These are phyloP conservation scores for Hemitrygon akajei DNA, from an alignment of 2,797 vertebrate genomes.

Conservation along the genomic window DNA sequence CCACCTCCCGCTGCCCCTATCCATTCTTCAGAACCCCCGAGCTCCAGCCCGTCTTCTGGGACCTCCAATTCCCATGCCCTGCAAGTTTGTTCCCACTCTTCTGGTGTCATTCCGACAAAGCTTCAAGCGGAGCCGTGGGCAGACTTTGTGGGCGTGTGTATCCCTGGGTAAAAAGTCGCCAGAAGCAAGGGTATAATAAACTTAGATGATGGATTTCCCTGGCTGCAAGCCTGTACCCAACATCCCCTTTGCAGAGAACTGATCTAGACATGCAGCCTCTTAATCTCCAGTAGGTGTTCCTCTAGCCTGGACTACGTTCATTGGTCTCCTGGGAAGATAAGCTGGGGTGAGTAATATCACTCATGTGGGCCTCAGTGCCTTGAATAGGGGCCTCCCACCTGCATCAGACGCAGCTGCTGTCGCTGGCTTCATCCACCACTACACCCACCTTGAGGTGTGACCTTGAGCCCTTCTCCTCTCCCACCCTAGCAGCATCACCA, in stretches of 20 bases:
- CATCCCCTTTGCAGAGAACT: background rate
- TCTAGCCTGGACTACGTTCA: too few species aligned
- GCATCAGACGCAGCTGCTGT: background rate
- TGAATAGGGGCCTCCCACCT: background rate
- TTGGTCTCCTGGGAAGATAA: background rate
- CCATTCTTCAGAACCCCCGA: background rate
- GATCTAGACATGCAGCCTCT: background rate
- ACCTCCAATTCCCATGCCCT: background rate
- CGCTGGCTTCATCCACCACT: background rate
- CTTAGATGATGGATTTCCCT: background rate
- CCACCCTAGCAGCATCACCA: background rate
- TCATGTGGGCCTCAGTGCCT: background rate
- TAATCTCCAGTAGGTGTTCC: background rate
- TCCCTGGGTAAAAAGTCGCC: too few species aligned
- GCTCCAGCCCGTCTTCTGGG: too few species aligned
- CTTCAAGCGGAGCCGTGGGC: too few species aligned
- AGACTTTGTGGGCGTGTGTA: too few species aligned
- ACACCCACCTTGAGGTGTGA: too few species aligned
- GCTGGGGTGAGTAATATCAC: background rate
- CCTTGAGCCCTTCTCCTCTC: background rate
- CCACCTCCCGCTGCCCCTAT: background rate
- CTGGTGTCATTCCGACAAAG: too few species aligned
- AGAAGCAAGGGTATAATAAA: too few species aligned
- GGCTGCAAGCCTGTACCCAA: background rate
- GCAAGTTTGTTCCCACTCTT: too few species aligned